Percentiles rank a stretch among this genome's conserved stretches.
Conservation (phyloP, 2,888 invertebrate genomes). For the Eupithecia inturbata region DNA sequence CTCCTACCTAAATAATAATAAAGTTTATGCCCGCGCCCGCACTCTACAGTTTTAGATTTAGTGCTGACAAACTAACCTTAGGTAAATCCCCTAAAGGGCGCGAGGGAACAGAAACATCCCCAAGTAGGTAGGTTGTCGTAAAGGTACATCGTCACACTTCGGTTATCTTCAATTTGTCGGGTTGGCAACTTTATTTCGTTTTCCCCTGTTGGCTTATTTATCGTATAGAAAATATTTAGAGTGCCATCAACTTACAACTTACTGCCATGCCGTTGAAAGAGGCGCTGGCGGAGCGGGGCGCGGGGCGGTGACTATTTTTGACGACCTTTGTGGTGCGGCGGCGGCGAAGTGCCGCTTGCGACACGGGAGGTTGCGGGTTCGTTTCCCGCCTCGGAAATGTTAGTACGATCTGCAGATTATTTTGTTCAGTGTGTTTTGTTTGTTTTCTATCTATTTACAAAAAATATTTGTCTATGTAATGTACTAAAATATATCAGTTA, state of each 20-base stretch:
- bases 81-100: conserved; percentile 19
- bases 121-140: conserved; percentile 31
- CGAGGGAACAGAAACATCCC: conserved; percentile 16
- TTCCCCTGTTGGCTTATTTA: conserved; percentile 23
- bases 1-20: background rate
- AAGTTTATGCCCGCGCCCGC: background rate
- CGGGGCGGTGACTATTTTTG: too few relatives aligned
- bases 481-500: too few relatives aligned
- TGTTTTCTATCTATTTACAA: too few relatives aligned
- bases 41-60: conserved; percentile 10
- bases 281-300: too few relatives aligned
- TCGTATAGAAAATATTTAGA: conserved; percentile 23
- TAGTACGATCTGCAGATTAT: too few relatives aligned
- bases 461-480: too few relatives aligned
- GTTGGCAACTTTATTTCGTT: conserved; percentile 37
- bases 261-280: background rate
- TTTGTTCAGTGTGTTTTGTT: too few relatives aligned
- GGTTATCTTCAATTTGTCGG: conserved; percentile 37
- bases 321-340: too few relatives aligned
- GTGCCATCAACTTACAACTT: background rate
- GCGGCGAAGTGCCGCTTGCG: too few relatives aligned
- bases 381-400: too few relatives aligned
- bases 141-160: conserved; percentile 36
- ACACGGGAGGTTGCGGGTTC: too few relatives aligned
- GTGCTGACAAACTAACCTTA: conserved; percentile 9